phyloP scores from a whole-genome alignment of 2,888 invertebrate species.

The Cephus sareptanus region DNA sequence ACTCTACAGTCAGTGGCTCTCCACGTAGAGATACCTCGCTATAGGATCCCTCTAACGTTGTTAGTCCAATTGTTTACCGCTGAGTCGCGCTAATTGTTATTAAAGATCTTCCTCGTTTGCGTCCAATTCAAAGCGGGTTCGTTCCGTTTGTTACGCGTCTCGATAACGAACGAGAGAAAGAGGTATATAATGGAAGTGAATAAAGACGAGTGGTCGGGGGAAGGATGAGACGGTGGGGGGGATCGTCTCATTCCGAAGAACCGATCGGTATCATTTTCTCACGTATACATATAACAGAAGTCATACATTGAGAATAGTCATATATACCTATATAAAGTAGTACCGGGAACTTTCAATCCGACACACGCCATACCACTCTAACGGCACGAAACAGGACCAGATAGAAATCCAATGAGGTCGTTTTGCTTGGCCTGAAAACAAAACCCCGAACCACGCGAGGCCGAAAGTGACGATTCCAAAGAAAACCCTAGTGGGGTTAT shows the following conservation, averaged over 20 bases:
- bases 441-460: not conserved
- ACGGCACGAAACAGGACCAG: no score
- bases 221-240: no score
- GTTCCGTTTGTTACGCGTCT: conserved; percentile 4
- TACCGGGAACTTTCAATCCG: no score
- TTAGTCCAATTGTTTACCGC: conserved; percentile 37
- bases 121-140: conserved; percentile 25
- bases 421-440: conserved; percentile 10
- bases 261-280: no score
- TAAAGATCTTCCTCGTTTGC: conserved; percentile 38
- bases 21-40: not conserved
- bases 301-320: no score
- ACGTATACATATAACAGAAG: no score
- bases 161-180: no score
- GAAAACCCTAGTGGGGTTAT: conserved; percentile 9
- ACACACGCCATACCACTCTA: no score
- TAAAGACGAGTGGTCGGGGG: no score
- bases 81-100: conserved; percentile 33
- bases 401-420: not conserved
- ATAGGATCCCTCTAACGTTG: conserved; percentile 20
- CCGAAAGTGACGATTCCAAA: not conserved
- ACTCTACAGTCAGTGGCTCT: not conserved
- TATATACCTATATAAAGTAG: no score
- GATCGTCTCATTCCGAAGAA: no score
- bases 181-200: no score